These are phyloP conservation scores for Leucopsar rothschildi DNA, from an alignment of 2,113 vertebrate species.

Conservation along the genomic window DNA sequence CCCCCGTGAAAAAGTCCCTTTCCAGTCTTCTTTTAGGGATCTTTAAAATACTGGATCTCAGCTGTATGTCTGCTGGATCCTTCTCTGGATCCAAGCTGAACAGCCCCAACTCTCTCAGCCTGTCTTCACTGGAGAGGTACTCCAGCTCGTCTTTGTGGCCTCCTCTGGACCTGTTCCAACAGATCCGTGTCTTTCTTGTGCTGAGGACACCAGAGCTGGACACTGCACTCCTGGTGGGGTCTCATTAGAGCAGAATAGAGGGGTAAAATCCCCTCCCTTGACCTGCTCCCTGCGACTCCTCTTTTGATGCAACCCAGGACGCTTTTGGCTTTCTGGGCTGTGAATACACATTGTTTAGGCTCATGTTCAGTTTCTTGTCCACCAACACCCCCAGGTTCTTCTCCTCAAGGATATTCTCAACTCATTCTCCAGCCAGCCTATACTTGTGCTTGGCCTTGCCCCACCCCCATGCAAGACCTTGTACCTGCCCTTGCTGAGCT, in stretches of 20 bases:
- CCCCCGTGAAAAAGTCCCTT: too few species aligned
- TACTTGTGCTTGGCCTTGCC: background rate
- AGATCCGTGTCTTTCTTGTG: background rate
- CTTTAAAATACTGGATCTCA: background rate
- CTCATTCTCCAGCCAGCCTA: background rate
- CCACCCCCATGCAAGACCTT: background rate
- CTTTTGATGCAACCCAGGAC: background rate
- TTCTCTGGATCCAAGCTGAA: background rate
- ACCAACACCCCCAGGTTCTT: background rate
- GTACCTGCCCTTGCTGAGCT: background rate
- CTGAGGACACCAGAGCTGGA: background rate
- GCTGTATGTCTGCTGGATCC: background rate
- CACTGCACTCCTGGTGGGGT: background rate
- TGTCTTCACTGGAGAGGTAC: background rate
- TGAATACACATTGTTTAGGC: background rate
- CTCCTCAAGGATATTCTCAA: background rate
- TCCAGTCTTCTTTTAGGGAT: background rate
- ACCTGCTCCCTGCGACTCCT: background rate
- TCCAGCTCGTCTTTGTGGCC: background rate
- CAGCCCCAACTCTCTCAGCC: background rate
- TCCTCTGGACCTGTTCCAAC: background rate
- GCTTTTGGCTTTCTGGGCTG: background rate
- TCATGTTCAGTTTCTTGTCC: fast-evolving
- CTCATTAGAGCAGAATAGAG: background rate
- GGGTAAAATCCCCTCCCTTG: background rate